These are phyloP conservation scores for Athrips mouffetella DNA, from an alignment of 2,888 invertebrate genomes.

Conservation along the genomic window DNA sequence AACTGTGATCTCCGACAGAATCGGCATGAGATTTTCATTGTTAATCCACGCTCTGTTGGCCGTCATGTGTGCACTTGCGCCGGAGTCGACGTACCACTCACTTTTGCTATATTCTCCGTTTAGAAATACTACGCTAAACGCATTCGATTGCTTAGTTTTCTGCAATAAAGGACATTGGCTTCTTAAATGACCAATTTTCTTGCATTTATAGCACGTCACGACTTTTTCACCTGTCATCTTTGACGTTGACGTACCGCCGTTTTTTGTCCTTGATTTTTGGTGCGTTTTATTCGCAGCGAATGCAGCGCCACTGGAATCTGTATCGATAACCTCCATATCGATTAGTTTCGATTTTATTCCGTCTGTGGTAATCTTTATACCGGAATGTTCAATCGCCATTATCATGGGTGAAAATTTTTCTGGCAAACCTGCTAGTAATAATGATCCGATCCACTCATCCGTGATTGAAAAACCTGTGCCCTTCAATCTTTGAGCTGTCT, in stretches of 20 bases:
- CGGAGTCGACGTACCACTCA: constrained; percentile 19
- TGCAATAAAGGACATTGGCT: constrained; percentile 10
- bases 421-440: constrained; percentile 21
- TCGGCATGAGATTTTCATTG: neutral
- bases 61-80: constrained; percentile 24
- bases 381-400: constrained; percentile 22
- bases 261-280: neutral
- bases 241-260: neutral
- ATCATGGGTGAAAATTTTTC: constrained; percentile 21
- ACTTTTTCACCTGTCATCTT: neutral
- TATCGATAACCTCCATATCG: neutral
- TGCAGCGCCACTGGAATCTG: neutral
- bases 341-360: neutral
- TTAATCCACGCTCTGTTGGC: constrained; percentile 16
- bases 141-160: neutral
- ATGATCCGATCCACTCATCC: constrained; percentile 25
- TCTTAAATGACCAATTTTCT: constrained; percentile 8
- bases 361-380: constrained; percentile 5
- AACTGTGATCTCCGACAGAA: neutral
- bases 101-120: neutral
- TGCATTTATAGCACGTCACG: constrained; percentile 8
- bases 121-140: neutral
- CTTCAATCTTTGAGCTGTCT: constrained; percentile 17
- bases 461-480: constrained; percentile 23
- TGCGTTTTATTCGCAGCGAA: neutral